Evolutionary conservation across 2,113 vertebrate species (phyloP).

Genomic region (Neopipo cinnamomea): DNA sequence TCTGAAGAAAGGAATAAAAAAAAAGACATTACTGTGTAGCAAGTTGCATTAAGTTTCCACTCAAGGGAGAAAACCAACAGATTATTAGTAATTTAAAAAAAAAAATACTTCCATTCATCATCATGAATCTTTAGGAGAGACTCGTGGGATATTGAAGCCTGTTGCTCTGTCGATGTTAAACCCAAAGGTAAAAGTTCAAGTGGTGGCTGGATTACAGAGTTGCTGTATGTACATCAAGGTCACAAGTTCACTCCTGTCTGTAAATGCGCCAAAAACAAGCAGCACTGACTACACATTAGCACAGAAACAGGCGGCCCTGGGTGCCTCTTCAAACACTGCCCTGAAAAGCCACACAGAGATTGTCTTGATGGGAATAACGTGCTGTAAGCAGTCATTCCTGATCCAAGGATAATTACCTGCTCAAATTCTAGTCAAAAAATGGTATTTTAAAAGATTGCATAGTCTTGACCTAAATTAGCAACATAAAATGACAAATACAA

Average conservation of each 20-base stretch:
- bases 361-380: background rate
- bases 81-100: background rate
- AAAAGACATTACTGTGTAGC: background rate
- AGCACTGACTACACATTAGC: background rate
- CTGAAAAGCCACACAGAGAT: background rate
- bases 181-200: constrained; percentile 39
- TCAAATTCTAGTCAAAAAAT: background rate
- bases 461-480: background rate
- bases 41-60: constrained; percentile 18
- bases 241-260: background rate
- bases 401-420: background rate
- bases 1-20: background rate
- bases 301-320: background rate
- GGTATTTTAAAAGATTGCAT: background rate
- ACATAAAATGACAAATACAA: background rate
- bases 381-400: background rate
- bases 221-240: background rate
- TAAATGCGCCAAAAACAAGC: background rate
- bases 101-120: background rate
- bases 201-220: background rate
- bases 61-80: background rate
- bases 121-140: background rate
- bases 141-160: background rate
- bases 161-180: background rate
- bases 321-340: background rate